phyloP scores from a whole-genome alignment of 2,888 invertebrate genomes.

The Malacosoma neustria region DNA sequence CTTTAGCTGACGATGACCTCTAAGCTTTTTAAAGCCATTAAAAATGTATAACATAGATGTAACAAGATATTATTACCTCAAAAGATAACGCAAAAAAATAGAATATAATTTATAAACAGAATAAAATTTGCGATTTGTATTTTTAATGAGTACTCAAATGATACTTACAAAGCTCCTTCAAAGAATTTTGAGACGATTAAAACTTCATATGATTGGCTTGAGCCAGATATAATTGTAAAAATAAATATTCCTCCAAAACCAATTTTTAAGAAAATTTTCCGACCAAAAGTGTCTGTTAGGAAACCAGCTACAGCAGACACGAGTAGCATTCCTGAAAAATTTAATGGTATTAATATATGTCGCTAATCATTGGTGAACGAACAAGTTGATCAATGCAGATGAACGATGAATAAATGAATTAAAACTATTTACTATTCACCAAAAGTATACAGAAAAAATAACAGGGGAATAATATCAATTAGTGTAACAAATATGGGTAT shows the following conservation, averaged over 20 bases:
- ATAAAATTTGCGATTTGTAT: not conserved
- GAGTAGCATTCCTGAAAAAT: slow-evolving; percentile 9
- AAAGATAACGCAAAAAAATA: not conserved
- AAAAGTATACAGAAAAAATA: no score
- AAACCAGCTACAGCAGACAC: slow-evolving; percentile 43
- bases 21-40: no score
- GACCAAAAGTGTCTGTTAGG: slow-evolving; percentile 46
- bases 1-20: no score
- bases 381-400: no score
- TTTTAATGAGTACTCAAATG: no score
- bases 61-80: not conserved
- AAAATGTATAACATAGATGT: no score
- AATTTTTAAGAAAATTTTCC: slow-evolving; percentile 34
- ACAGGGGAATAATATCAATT: no score
- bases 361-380: no score
- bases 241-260: slow-evolving; percentile 41
- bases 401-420: no score
- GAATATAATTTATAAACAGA: slow-evolving; percentile 1
- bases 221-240: slow-evolving; percentile 32
- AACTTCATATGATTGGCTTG: slow-evolving; percentile 40
- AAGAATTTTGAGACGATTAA: slow-evolving; percentile 35
- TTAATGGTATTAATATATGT: no score
- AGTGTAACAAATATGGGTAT: no score
- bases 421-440: no score
- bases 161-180: slow-evolving; percentile 47